Conservation (phyloP, 1,140 invertebrate genomes). For the Orchestia grillus region DNA sequence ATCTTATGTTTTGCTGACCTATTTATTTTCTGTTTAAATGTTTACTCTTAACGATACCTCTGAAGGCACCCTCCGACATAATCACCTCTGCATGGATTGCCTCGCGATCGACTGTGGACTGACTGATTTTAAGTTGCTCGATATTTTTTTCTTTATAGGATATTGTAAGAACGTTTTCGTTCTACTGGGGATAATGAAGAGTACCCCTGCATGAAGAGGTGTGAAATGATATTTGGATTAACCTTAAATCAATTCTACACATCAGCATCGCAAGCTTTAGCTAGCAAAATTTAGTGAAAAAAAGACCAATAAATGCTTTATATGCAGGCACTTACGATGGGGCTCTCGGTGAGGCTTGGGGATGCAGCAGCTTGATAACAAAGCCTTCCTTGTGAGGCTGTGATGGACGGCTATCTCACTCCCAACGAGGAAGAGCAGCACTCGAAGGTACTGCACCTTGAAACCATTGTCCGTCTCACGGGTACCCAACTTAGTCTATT, state of each 20-base stretch:
- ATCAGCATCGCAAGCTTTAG: neutral
- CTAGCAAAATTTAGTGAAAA: neutral
- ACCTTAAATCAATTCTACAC: neutral
- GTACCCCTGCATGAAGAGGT: too few relatives aligned
- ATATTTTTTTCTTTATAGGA: neutral
- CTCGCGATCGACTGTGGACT: neutral
- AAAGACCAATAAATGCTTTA: neutral
- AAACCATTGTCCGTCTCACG: neutral
- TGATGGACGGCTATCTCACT: conserved; percentile 6
- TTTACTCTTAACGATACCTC: neutral
- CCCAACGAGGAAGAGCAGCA: neutral
- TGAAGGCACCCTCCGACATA: neutral
- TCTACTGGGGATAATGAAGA: neutral
- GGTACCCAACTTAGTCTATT: neutral
- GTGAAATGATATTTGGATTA: neutral
- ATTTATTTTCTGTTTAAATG: neutral
- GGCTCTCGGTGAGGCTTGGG: conserved; percentile 3
- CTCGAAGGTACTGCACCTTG: conserved; percentile 5
- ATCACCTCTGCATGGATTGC: neutral
- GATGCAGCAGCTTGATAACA: neutral
- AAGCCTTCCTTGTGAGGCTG: neutral
- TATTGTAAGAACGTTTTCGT: neutral
- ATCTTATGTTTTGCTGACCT: neutral
- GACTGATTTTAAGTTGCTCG: neutral
- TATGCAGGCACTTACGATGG: neutral